Evolutionary conservation across 2,797 vertebrate species (phyloP), one percentile per base, ranked within the genome.

Genomic region (Melanotaenia parkinsoni): DNA sequence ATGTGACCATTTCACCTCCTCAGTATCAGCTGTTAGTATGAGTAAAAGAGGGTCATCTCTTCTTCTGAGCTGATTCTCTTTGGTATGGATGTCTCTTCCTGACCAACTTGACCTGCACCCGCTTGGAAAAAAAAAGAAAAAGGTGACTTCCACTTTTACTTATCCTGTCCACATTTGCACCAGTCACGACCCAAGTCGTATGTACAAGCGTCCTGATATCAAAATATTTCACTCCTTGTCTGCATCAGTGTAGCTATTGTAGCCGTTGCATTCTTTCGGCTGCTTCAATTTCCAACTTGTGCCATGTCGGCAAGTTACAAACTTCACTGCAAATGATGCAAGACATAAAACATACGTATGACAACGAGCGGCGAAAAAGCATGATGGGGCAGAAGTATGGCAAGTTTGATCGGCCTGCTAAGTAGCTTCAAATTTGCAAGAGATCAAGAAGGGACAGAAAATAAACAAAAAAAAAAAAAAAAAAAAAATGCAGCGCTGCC

Each of bases 151-250:
- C 37, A 63, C 56, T 80, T 81, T 51, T 66, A 10, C 72, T 82
- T 68, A 64, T 81, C 78, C 76, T 58, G 67, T 86, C 81, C 58
- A 72, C 82, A 76, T 72, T 83, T 70, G 84, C 91, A 91, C 86
- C 89, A 84, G 89, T 88, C 91, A 90, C 88, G 89, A 94, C 86
- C 92, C 81, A 82, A 89, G 77, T 75, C 63, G 65, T 45, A 40
- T 79, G 78, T 76, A 79, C 76, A 89, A 84, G 82, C 79, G 80
- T 77, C 84, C 76, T 50, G 85, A 89, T 75, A 87, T 81, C 87
- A 93, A 91, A 90, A 84, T 89, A 90, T 94, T 90, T 93, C 94
- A 95, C 94, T 93, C 91, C 86, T 94, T 84, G 84, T 85, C 69
- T 58, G 85, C 94, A 89, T 91, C 93, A 88, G 82, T 91, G 85